These are phyloP conservation scores for Ormyrus rosae DNA, from an alignment of 2,888 invertebrate species.

Conservation along the genomic window DNA sequence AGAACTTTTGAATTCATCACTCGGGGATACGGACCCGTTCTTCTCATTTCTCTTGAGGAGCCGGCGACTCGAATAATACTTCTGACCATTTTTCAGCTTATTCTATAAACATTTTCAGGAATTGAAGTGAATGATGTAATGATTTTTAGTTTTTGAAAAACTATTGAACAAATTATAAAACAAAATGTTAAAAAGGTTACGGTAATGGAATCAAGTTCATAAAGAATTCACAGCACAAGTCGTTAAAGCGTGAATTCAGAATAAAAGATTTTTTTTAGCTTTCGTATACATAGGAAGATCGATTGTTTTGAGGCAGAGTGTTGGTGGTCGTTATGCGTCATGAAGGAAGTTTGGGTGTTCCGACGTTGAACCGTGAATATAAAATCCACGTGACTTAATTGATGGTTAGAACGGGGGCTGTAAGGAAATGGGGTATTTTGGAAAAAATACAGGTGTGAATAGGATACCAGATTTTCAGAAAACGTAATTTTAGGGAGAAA, in stretches of 20 bases:
- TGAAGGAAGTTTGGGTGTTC: slow-evolving; percentile 20
- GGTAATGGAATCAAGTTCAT: not conserved
- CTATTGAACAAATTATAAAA: no score
- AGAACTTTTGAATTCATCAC: slow-evolving; percentile 57
- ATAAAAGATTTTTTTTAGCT: not conserved
- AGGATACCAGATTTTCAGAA: no score
- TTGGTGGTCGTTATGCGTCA: slow-evolving; percentile 40
- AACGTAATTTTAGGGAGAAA: no score
- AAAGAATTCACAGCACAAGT: slow-evolving; percentile 18
- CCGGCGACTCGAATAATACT: not conserved
- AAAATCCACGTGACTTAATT: slow-evolving; percentile 27
- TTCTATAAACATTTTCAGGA: not conserved
- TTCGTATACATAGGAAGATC: slow-evolving; percentile 14
- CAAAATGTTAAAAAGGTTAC: no score
- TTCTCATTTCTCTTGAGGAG: slow-evolving; percentile 2
- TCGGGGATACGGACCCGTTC: not conserved
- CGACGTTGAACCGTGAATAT: slow-evolving; percentile 19
- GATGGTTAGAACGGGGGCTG: not conserved
- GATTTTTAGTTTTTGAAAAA: not conserved
- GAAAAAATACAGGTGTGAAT: no score
- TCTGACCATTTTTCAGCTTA: slow-evolving; percentile 16
- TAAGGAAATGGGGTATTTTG: not conserved
- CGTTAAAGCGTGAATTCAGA: slow-evolving; percentile 19
- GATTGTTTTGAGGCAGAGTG: slow-evolving; percentile 25
- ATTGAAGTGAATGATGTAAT: not conserved